Evolutionary conservation across 2,888 invertebrate genomes (phyloP), one percentile per base, ranked within the genome.

Genomic region (Tethea ocularis): DNA sequence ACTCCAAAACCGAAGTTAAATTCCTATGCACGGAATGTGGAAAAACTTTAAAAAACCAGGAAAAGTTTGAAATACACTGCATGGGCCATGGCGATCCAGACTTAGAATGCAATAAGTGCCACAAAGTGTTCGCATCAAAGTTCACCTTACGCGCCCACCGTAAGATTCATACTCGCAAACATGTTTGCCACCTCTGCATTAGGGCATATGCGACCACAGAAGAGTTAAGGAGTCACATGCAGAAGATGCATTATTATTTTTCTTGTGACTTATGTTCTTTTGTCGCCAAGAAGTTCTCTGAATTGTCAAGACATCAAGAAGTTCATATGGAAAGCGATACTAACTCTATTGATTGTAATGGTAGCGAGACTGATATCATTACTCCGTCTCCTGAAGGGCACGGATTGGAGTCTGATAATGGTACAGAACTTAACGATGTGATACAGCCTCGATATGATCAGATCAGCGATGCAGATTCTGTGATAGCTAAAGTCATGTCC

Each of bases 101-200:
- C 0, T 60, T 89, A 6, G 92, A 93, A 76, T 93, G 93, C 63
- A 69, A 75, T 13, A 84, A 83, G 63, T 93, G 93, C 72, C 82
- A 78, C 20, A 93, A 93, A 74, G 92, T 93, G 0, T 93, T 91
- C 72, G 89, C 92, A 0, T 87, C 93, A 15, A 91, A 92, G 62
- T 88, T 87, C 58, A 88, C 88, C 8, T 72, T 93, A 4, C 85
- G 89, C 20, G 84, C 83, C 17, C 93, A 93, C 64, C 72, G 72
- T 15, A 89, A 88, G 66, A 86, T 91, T 29, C 93, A 93, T 63
- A 71, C 74, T 29, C 76, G 91, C 0, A 84, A 84, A 58, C 80
- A 80, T 56, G 71, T 74, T 0, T 93, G 93, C 65, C 61, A 57
- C 0, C 71, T 74, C 57, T 93, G 93, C 62, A 59, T 72, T 0